Evolutionary conservation across 2,797 vertebrate genomes (phyloP).

Genomic region (Triplophysa bombifrons): DNA sequence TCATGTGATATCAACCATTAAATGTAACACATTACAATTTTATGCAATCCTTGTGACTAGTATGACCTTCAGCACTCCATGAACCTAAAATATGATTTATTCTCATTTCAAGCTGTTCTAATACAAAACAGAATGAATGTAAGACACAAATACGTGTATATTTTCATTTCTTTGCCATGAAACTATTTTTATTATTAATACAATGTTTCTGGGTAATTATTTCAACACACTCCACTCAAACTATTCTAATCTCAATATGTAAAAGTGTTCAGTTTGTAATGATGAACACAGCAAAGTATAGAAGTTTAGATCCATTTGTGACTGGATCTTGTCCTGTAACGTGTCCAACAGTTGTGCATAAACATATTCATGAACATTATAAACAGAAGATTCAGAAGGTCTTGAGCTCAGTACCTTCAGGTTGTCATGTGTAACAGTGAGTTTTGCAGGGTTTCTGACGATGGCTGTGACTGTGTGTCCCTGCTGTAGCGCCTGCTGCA

Average conservation of each 20-base stretch:
- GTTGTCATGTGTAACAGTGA: slow-evolving; percentile 74
- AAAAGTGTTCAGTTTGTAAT: too few species aligned
- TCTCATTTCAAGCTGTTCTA: neutral
- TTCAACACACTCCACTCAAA: too few species aligned
- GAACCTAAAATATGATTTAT: neutral
- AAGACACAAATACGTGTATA: too few species aligned
- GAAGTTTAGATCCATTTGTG: too few species aligned
- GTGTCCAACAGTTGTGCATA: neutral
- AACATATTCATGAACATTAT: neutral
- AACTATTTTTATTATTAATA: too few species aligned
- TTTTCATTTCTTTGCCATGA: too few species aligned
- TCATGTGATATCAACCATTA: slow-evolving; percentile 5
- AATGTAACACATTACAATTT: neutral
- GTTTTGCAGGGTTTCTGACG: slow-evolving; percentile 76
- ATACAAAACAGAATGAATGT: too few species aligned
- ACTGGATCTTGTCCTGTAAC: too few species aligned
- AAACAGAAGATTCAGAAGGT: neutral
- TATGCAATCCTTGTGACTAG: neutral
- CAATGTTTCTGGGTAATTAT: too few species aligned
- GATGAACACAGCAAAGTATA: too few species aligned
- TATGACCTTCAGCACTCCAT: neutral
- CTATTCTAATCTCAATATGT: too few species aligned
- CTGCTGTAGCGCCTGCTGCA: slow-evolving; percentile 78
- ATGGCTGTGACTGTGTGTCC: slow-evolving; percentile 79
- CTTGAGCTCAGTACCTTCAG: slow-evolving; percentile 71